Percentiles rank a stretch among this genome's conserved stretches.
Conservation (phyloP, 2,888 invertebrate genomes). For the Hirtodrosophila duncani region DNA sequence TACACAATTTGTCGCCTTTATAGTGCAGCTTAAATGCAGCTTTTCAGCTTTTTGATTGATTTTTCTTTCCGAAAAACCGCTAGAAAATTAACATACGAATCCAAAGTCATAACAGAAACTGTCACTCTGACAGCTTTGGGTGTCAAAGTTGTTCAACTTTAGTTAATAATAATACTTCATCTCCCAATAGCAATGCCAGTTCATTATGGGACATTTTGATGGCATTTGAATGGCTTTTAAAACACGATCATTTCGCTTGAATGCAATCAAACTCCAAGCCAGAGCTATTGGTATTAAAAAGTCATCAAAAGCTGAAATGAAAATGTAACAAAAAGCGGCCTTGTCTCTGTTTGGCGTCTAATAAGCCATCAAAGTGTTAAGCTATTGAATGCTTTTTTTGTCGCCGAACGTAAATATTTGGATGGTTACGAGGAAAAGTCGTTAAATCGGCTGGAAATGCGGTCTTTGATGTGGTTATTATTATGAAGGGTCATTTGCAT, state of each 20-base stretch:
- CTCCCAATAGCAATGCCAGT: constrained; percentile 28
- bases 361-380: constrained; percentile 61
- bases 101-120: constrained; percentile 30
- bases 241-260: constrained; percentile 43
- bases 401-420: constrained; percentile 57
- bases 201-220: constrained; percentile 47
- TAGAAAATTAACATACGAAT: constrained; percentile 48
- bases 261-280: constrained; percentile 21
- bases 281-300: constrained; percentile 53
- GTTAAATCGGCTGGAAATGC: too few species aligned
- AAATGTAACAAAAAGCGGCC: constrained; percentile 51
- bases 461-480: too few species aligned
- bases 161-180: neutral
- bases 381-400: constrained; percentile 34
- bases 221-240: constrained; percentile 7
- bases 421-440: too few species aligned
- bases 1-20: constrained; percentile 59
- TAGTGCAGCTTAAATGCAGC: constrained; percentile 26
- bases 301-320: constrained; percentile 30
- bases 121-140: constrained; percentile 14
- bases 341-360: constrained; percentile 59
- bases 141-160: neutral
- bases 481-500: too few species aligned
- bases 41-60: constrained; percentile 52
- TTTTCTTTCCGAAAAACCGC: constrained; percentile 29